Percentiles rank a stretch among this genome's conserved stretches.
Conservation (phyloP, 2,797 vertebrate genomes). For the Xenopus petersii region DNA sequence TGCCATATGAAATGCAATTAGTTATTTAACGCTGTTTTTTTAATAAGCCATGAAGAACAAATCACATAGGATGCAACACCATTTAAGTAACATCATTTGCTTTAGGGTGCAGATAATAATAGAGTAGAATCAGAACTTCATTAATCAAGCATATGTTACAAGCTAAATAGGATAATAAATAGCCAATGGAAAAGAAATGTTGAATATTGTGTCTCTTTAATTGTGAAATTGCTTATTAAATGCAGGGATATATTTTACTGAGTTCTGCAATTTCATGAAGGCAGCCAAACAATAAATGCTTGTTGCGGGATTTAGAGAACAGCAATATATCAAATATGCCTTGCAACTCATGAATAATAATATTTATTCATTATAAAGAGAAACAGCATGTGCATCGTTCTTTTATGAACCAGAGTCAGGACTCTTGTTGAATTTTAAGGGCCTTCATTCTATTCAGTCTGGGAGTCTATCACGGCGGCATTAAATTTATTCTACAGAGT, state of each 20-base stretch:
- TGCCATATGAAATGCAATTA: too few species aligned
- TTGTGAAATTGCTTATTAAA: background rate
- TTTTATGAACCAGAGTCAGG: constrained; percentile 19
- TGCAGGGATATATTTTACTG: background rate
- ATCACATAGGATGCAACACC: too few species aligned
- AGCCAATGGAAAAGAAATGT: background rate
- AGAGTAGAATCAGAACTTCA: background rate
- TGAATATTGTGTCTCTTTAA: background rate
- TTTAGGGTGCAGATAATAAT: background rate
- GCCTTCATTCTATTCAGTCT: constrained; percentile 1
- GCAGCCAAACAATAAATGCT: constrained; percentile 14
- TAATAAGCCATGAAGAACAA: too few species aligned
- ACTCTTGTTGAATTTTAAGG: constrained; percentile 22
- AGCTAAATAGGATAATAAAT: background rate
- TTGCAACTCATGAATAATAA: constrained; percentile 19
- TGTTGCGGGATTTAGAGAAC: constrained; percentile 7
- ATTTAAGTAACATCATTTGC: too few species aligned
- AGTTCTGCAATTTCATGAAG: constrained; percentile 12
- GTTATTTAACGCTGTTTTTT: too few species aligned
- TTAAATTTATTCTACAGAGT: constrained; percentile 11
- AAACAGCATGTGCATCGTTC: constrained; percentile 15
- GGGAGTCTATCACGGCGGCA: constrained; percentile 10
- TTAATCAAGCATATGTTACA: background rate
- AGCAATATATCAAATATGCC: constrained; percentile 25
- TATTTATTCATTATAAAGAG: constrained; percentile 23